These are phyloP conservation scores for Apteryx owenii DNA, from an alignment of 2,113 vertebrate genomes.

Conservation along the genomic window DNA sequence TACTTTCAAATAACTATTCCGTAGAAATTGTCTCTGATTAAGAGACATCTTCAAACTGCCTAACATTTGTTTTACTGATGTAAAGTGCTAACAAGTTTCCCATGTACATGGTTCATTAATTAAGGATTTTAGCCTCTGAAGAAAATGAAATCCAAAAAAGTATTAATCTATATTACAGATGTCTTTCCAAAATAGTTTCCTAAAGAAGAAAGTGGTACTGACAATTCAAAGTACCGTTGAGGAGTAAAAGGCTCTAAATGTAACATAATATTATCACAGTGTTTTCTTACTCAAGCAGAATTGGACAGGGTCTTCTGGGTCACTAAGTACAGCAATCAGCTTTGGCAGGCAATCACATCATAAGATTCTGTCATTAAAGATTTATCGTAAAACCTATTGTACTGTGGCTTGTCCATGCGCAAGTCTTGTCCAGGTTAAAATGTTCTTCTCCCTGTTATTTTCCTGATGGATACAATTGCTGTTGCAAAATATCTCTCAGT, in stretches of 20 bases:
- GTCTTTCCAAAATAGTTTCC: not conserved
- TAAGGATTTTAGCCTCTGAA: not conserved
- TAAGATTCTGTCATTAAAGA: not conserved
- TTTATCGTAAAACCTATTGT: not conserved
- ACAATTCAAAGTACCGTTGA: not conserved
- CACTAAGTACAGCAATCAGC: not conserved
- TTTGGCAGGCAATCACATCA: not conserved
- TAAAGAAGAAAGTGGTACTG: not conserved
- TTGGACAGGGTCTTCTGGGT: not conserved
- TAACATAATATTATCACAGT: fast-evolving
- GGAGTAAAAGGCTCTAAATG: not conserved
- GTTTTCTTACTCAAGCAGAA: not conserved
- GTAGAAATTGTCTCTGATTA: not conserved
- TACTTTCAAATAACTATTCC: not conserved
- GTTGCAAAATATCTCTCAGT: not conserved
- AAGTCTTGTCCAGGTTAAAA: not conserved
- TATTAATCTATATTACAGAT: not conserved
- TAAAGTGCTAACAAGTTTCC: not conserved
- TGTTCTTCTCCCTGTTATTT: not conserved
- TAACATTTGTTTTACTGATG: not conserved
- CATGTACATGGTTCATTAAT: not conserved
- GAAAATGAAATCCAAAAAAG: not conserved
- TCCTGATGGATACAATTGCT: not conserved
- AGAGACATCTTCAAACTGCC: not conserved
- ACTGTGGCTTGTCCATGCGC: not conserved